Conservation (phyloP, 2,113 vertebrate genomes). For the Diadophis punctatus region DNA sequence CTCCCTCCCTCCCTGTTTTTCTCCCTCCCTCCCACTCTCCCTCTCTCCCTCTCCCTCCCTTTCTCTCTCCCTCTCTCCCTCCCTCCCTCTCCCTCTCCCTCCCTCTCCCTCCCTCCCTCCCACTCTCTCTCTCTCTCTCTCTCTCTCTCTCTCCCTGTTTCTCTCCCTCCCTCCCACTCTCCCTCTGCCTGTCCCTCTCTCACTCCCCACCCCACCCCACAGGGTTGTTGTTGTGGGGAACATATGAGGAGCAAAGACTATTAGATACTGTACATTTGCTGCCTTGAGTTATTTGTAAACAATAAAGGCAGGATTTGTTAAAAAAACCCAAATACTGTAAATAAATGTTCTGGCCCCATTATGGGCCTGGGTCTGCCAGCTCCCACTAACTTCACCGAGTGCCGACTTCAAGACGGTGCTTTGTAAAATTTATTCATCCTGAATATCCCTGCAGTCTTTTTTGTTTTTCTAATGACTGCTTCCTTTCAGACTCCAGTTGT, state of each 20-base stretch:
- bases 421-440: neutral
- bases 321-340: neutral
- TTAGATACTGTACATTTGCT: neutral
- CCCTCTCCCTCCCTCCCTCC: too few relatives aligned
- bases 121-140: too few relatives aligned
- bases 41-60: too few relatives aligned
- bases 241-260: neutral
- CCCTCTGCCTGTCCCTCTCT: neutral
- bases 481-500: neutral
- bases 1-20: too few relatives aligned
- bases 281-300: neutral
- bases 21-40: too few relatives aligned
- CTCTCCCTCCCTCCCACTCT: too few relatives aligned
- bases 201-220: neutral
- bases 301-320: neutral
- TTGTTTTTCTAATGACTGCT: neutral
- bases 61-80: too few relatives aligned
- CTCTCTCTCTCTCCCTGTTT: too few relatives aligned
- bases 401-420: neutral
- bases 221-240: neutral
- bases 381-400: neutral
- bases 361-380: neutral
- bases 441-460: neutral
- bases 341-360: neutral
- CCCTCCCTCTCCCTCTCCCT: too few relatives aligned